Evolutionary conservation across 2,797 vertebrate species (phyloP), one percentile per base, ranked within the genome.

Genomic region (Diceros bicornis): DNA sequence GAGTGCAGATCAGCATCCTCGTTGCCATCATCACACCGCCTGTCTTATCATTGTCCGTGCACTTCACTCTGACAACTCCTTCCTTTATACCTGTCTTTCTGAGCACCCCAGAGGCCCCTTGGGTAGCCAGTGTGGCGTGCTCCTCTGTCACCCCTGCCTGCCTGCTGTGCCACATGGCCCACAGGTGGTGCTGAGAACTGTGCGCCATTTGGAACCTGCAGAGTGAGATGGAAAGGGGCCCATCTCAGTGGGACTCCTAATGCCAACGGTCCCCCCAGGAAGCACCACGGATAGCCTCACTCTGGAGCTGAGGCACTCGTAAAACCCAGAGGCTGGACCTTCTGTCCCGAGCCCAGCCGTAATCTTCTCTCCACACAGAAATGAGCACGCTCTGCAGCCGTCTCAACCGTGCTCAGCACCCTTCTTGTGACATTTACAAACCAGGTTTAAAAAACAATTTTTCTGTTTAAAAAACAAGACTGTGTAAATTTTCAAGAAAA

Each of bases 401-500:
- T 66, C 59, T 23, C 90, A 3, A 8, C 34, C 10, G 18, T 6
- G 17, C 66, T 68, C 66, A 25, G 59, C 62, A 71, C 2, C 64
- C 61, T 25, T 71, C 61, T 57, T 18, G 1, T 96, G 97, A 69
- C 69, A 23, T 78, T 93, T 95, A 88, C 92, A 71, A 47, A 92
- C 75, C 59, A 37, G 52, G 7, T 50, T 21, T 81, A 18, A 18
- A 41, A 61, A 62, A 44, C 41, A 21, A 27, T 25, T 55, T 32
- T 50, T n/a, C 27, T 12, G 69, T 47, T 82, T n/a, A 0, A 14
- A 55, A 55, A 61, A 59, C 21, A 91, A 25, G 44, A 23, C 32
- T 27, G 44, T 62, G 57, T 27, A 37, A 4, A 69, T 79, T 96
- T 91, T 82, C 83, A 52, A n/a, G n/a, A 92, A 52, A 81, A 21